phyloP scores from a whole-genome alignment of 2,888 invertebrate genomes.

The Pristionchus arcanus region DNA sequence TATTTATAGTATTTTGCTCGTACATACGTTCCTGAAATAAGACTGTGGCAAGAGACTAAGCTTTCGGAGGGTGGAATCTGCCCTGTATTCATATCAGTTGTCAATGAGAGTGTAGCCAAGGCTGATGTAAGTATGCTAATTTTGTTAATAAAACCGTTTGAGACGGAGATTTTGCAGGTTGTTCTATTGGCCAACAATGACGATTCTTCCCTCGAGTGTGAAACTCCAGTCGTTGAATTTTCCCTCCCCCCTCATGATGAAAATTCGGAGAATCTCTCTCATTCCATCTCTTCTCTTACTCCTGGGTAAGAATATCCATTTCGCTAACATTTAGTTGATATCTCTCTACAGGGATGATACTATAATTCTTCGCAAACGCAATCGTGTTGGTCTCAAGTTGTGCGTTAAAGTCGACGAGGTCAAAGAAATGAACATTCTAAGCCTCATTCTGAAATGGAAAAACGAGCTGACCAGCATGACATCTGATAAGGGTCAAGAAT shows the following conservation, averaged over 20 bases:
- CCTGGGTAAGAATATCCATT: not conserved
- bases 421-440: conserved; percentile 16
- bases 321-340: not conserved
- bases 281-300: conserved; percentile 5
- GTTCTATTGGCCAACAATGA: conserved; percentile 57
- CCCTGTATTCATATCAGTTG: conserved; percentile 64
- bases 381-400: conserved; percentile 67
- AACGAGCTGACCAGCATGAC: conserved; percentile 51
- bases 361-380: conserved; percentile 67
- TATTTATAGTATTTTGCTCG: conserved; percentile 65
- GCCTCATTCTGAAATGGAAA: conserved; percentile 51
- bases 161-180: conserved; percentile 38
- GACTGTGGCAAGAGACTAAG: conserved; percentile 65
- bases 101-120: conserved; percentile 65
- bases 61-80: conserved; percentile 58
- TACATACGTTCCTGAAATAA: conserved; percentile 69
- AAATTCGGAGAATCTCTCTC: conserved; percentile 46
- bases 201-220: conserved; percentile 52
- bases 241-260: conserved; percentile 59
- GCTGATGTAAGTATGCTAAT: conserved; percentile 55
- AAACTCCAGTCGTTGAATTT: conserved; percentile 57
- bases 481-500: conserved; percentile 32
- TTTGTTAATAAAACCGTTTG: too few relatives aligned
- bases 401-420: conserved; percentile 56
- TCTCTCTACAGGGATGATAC: conserved; percentile 57